Base-by-base conservation (phyloP, 2,113 vertebrate genomes). In the Egretta garzetta region DNA sequence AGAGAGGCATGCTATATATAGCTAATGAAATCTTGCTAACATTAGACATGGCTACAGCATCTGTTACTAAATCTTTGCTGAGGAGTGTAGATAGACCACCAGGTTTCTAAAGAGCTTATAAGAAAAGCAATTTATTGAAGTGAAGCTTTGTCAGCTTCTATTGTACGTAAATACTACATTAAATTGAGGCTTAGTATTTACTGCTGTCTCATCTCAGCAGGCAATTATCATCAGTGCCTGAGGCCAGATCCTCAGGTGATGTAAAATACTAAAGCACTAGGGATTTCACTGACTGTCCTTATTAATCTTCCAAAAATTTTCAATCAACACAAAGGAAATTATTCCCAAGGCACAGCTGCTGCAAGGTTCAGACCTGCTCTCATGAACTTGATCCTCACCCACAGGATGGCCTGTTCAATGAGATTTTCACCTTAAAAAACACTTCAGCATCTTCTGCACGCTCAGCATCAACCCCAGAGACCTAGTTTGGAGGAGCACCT, bases 21-120 rank as follows among this genome's bases (percentile, higher is more conserved):
- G 91, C 84, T 90, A 90, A 91, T 88, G 91, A 96, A 94, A 94
- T 67, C 94, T 50, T 82, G 74, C 94, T 91, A 82, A 93, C 74
- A 64, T 82, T 85, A 97, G 89, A 41, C 58, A 56, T 66, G 76
- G 91, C 87, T 86, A 20, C 81, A 94, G 94, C 94, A 96, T 90
- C 97, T 97, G 91, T 50, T 95, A 87, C 87, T 93, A 86, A 95
- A 90, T 76, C 96, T 95, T 62, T 86, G 71, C 91, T 76, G 91
- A 85, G 86, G 77, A 53, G 49, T 24, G 19, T 49, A 82, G 66
- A 82, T 14, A 83, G 91, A 91, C 45, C 89, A 82, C 68, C 68
- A 68, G 52, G 53, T 70, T 96, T 82, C 70, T 8, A 17, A 56
- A 84, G 80, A 60, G 83, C 66, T 87, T 85, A 50, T 39, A 41